Evolutionary conservation across 2,888 invertebrate species (phyloP), one percentile per base, ranked within the genome.

Genomic region (Rhingia campestris): DNA sequence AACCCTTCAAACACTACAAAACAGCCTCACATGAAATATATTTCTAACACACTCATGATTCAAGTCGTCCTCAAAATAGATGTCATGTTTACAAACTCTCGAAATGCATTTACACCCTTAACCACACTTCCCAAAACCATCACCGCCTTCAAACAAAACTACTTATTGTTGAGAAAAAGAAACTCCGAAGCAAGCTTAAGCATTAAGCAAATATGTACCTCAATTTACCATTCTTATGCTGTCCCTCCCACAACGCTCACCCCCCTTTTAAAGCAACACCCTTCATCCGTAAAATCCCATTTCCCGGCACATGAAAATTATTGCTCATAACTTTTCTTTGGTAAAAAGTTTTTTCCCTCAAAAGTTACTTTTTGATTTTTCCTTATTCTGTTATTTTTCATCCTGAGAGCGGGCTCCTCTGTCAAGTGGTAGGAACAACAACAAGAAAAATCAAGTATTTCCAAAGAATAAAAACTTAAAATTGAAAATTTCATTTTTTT

Each of bases 361-460:
- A 77, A 81, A 81, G 64, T 75, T 45, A 81, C 75, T 75, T 75
- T 64, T 70, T 70, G 61, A 75, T 75, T 66, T 81, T 58, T 63
- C 22, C 70, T 72, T 67, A 64, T 77, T 64, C 47, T 66, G 32
- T 61, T 72, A 54, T 76, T 81, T 54, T 14, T 61, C 39, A 54
- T 66, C 64, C 49, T 56, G 12, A 53, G 10, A 41, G 14, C 35
- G 10, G 49, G 14, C 35, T 39, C 37, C 14, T 14, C 33, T 22
- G 0, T 45, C 32, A 72, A 51, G 32, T 47, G 14, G 41, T 32
- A 22, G 7, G 22, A 14, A 51, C 33, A 41, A 43, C 10, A 43
- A 49, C 59, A 69, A 37, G 12, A 37, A 61, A 37, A 64, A 53
- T 37, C 37, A 12, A 49, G 2, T 35, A 12, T n/a, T 51, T 56